Evolutionary conservation across 1,140 invertebrate genomes (phyloP), one percentile per base, ranked within the genome.

Genomic region (Aphidius ervi): DNA sequence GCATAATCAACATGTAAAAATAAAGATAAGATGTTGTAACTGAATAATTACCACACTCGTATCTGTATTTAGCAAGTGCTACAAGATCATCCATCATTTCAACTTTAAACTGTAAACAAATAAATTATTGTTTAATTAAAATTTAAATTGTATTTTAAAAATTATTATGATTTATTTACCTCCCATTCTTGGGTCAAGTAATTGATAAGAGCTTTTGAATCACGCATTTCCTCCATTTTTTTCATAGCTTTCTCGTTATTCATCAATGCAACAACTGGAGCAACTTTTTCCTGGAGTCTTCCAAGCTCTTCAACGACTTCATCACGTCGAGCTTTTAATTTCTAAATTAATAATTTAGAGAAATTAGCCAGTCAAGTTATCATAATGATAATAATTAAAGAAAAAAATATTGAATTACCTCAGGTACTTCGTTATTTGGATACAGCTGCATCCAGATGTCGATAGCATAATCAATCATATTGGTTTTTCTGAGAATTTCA

Each of bases 391-490:
- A 65, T 7, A 48, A 67, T 9, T 61, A 63, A 56, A 52, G 63
- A 41, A 47, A 16, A 56, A 46, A 58, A 62, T 23, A 37, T 48
- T 16, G 5, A 47, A 55, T 72, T 76, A 87, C 90, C 79, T 91
- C 86, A 10, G 92, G 91, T 62, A 88, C 89, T 75, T 88, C 85
- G 65, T 93, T 88, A 66, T 93, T 86, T 6, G 91, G 89, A 78
- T 95, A 91, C 6, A 98, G 80, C 68, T 88, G 87, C 73, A 89
- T 88, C 68, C 94, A 87, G 47, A 97, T 95, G 71, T 99, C 96
- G 79, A 98, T 97, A 46, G 93, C 90, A 85, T 97, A 98, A 87
- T 99, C 97, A 69, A 99, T 90, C 97, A 99, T 99, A 76, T 98
- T 98, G 48, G 97, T 99, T 82, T 97, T 97, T 74, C 91, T 95